These are phyloP conservation scores for Amphipoea lucens DNA, from an alignment of 2,888 invertebrate genomes.

Conservation along the genomic window DNA sequence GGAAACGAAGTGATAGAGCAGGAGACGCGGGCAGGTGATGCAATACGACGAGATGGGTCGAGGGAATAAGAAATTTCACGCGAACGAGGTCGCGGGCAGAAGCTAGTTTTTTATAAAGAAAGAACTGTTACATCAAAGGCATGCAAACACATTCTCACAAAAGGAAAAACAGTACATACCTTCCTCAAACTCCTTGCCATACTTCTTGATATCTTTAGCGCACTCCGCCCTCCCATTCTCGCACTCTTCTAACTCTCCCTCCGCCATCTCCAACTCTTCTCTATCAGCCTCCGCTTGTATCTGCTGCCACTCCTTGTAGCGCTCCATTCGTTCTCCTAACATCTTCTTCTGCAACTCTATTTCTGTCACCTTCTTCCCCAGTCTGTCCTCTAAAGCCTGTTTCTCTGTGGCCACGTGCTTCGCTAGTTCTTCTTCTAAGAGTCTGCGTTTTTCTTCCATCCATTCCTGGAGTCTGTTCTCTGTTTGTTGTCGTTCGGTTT, in stretches of 20 bases:
- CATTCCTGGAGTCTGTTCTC: slow-evolving; percentile 72
- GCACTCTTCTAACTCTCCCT: slow-evolving; percentile 73
- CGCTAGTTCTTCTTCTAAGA: slow-evolving; percentile 80
- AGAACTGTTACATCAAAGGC: too few species aligned
- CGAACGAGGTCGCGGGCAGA: too few species aligned
- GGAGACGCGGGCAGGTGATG: too few species aligned
- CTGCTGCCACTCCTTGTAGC: slow-evolving; percentile 69
- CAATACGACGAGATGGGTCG: too few species aligned
- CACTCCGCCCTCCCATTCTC: slow-evolving; percentile 72
- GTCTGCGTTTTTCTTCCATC: slow-evolving; percentile 74
- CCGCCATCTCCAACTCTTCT: slow-evolving; percentile 76
- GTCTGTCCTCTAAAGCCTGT: slow-evolving; percentile 69
- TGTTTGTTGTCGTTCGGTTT: slow-evolving; percentile 70
- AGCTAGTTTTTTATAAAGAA: too few species aligned
- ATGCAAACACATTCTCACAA: background rate
- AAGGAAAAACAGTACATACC: slow-evolving; percentile 73
- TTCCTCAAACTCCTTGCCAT: slow-evolving; percentile 79
- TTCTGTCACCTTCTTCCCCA: slow-evolving; percentile 72
- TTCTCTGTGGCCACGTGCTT: slow-evolving; percentile 71
- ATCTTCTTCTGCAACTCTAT: slow-evolving; percentile 71
- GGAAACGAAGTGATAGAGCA: too few species aligned
- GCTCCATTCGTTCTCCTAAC: slow-evolving; percentile 71
- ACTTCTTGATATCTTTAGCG: slow-evolving; percentile 74
- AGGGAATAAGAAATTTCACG: too few species aligned
- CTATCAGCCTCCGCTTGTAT: slow-evolving; percentile 67